Conservation (phyloP, 2,797 vertebrate genomes). For the Cirrhinus molitorella region DNA sequence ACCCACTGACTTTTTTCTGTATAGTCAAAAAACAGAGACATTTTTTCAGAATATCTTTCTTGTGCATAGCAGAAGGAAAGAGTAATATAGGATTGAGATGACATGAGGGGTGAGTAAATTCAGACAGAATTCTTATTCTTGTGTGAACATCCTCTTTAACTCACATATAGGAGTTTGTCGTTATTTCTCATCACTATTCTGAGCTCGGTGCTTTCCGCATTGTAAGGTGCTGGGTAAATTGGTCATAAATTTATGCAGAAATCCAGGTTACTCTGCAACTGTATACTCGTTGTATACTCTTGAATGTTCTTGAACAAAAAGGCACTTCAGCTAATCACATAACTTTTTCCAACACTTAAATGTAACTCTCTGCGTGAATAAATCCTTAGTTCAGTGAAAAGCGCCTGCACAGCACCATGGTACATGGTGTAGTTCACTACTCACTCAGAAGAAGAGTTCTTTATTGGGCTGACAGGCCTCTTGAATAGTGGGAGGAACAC, state of each 20-base stretch:
- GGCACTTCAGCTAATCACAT: constrained; percentile 18
- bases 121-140: neutral
- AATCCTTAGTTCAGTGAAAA: constrained; percentile 3
- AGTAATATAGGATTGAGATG: neutral
- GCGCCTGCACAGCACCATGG: neutral
- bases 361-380: neutral
- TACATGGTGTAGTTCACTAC: constrained; percentile 17
- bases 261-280: neutral
- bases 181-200: neutral
- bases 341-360: constrained; percentile 12
- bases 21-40: neutral
- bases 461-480: constrained; percentile 48
- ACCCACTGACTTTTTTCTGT: neutral
- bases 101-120: neutral
- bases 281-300: neutral
- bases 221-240: neutral
- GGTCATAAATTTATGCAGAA: neutral
- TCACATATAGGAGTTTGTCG: neutral
- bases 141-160: neutral
- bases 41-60: neutral
- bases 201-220: neutral
- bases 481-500: constrained; percentile 42
- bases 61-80: neutral
- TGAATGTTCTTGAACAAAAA: neutral
- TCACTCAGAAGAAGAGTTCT: constrained; percentile 29